Percentiles rank a stretch among this genome's conserved stretches.
Conservation (phyloP, 2,888 invertebrate species). For the Synanthedon tipuliformis region DNA sequence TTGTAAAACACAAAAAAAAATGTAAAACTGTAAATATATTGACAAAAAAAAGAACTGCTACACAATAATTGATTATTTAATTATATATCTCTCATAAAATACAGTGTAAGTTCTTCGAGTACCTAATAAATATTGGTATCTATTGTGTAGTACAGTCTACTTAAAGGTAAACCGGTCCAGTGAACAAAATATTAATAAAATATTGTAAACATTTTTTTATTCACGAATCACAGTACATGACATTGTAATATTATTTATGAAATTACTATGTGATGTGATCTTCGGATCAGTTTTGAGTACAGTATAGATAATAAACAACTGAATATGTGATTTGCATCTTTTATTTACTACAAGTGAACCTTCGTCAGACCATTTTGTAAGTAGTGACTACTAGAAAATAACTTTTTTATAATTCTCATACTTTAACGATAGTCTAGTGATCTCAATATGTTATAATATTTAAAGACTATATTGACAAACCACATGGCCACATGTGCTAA, state of each 20-base stretch:
- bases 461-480: no score
- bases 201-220: conserved; percentile 70
- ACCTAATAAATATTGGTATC: conserved; percentile 53
- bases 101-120: conserved; percentile 66
- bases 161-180: conserved; percentile 66
- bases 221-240: conserved; percentile 70
- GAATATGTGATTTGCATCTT: conserved; percentile 72
- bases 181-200: conserved; percentile 67
- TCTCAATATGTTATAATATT: no score
- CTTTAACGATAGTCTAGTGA: no score
- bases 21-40: conserved; percentile 71
- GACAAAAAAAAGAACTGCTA: conserved; percentile 68
- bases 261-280: conserved; percentile 81
- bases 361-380: no score
- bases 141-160: conserved; percentile 62
- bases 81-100: conserved; percentile 59
- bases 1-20: conserved; percentile 71
- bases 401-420: no score
- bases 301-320: conserved; percentile 80
- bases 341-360: conserved; percentile 19
- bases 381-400: no score
- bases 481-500: no score
- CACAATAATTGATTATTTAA: conserved; percentile 57
- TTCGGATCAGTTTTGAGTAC: conserved; percentile 80
- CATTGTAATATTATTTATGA: conserved; percentile 73